Conservation (phyloP, 2,888 invertebrate species). For the Campoplex capitator region DNA sequence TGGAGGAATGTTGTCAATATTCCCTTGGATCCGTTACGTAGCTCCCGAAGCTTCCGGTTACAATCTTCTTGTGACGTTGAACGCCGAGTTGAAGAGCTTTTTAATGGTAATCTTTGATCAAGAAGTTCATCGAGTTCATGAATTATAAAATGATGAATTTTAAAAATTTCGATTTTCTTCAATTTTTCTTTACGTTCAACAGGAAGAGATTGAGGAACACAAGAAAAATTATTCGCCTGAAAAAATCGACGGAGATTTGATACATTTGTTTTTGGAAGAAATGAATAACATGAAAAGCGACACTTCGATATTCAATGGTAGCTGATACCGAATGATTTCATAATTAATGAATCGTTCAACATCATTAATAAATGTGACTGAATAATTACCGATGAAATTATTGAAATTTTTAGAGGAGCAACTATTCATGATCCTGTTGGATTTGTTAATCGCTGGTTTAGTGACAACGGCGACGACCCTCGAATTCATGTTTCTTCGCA, state of each 20-base stretch:
- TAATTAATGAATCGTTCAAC: not conserved
- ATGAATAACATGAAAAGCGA: slow-evolving; percentile 84
- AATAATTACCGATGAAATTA: not conserved
- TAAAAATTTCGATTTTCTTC: not conserved
- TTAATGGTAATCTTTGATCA: slow-evolving; percentile 84
- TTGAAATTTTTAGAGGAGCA: slow-evolving; percentile 86
- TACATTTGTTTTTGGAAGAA: slow-evolving; percentile 88
- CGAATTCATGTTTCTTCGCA: slow-evolving; percentile 87
- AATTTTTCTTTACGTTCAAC: slow-evolving; percentile 8
- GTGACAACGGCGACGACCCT: slow-evolving; percentile 88
- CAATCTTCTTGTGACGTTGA: slow-evolving; percentile 86
- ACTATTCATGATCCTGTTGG: slow-evolving; percentile 88
- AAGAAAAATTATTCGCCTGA: slow-evolving; percentile 84
- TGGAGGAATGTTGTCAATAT: slow-evolving; percentile 87
- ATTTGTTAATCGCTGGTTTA: slow-evolving; percentile 89
- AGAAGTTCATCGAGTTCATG: not conserved
- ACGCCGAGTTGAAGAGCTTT: slow-evolving; percentile 86
- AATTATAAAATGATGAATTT: not conserved
- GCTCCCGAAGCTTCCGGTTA: slow-evolving; percentile 88
- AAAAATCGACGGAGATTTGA: slow-evolving; percentile 86
- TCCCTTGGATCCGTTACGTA: slow-evolving; percentile 88
- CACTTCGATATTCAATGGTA: slow-evolving; percentile 85
- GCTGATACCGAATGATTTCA: not conserved
- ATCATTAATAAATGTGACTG: not conserved
- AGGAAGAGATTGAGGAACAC: slow-evolving; percentile 87